Percentiles rank a stretch among this genome's conserved stretches.
Evolutionary conservation across 2,888 invertebrate species (phyloP).

Genomic region (Trachelus iudaicus): DNA sequence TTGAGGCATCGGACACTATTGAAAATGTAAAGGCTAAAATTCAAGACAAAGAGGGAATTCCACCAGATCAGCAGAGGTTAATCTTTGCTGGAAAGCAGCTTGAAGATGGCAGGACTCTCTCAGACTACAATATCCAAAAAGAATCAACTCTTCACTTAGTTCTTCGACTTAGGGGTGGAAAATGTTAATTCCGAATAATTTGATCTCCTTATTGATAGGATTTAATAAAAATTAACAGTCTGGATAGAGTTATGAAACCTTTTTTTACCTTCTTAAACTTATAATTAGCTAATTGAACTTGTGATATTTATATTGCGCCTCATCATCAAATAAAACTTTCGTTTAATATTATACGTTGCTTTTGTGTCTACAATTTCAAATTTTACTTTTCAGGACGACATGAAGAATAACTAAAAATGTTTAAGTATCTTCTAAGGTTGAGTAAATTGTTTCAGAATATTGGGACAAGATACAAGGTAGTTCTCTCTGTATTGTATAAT

Average conservation of each 20-base stretch:
- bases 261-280: conserved; percentile 27
- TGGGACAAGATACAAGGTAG: no score
- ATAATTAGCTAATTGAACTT: not conserved
- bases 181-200: conserved; percentile 8
- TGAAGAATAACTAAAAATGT: no score
- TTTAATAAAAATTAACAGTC: conserved; percentile 33
- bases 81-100: conserved; percentile 30
- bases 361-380: no score
- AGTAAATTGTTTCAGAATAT: no score
- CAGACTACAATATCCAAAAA: conserved; percentile 34
- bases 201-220: not conserved
- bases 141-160: conserved; percentile 32
- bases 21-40: conserved; percentile 30
- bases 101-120: conserved; percentile 30
- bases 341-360: conserved; percentile 3
- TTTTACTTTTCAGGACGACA: no score
- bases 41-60: conserved; percentile 34
- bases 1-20: conserved; percentile 26
- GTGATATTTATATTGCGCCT: conserved; percentile 16
- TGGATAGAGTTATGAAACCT: conserved; percentile 18
- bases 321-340: conserved; percentile 15
- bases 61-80: conserved; percentile 20
- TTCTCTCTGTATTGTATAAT: no score
- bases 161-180: conserved; percentile 33
- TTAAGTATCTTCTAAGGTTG: no score